phyloP scores from a whole-genome alignment of 2,888 invertebrate species.

The Actias luna region DNA sequence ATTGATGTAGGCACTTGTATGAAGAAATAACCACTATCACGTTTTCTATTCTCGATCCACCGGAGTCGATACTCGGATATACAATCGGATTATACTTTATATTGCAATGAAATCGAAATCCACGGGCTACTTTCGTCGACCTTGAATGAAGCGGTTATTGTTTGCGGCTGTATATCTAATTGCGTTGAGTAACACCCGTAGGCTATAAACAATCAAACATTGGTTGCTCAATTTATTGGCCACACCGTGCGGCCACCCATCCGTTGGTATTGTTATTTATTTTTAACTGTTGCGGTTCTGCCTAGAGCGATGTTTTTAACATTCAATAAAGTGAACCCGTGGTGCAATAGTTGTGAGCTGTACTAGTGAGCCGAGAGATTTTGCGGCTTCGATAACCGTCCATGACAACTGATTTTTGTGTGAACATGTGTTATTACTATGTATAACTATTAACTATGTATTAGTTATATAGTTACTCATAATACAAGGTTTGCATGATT shows the following conservation, averaged over 20 bases:
- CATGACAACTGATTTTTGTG: no score
- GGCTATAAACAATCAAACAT: constrained; percentile 53
- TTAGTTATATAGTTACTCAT: no score
- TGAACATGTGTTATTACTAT: no score
- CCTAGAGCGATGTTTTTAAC: background rate
- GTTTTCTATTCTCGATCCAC: background rate
- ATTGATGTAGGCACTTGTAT: no score
- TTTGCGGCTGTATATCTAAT: constrained; percentile 54
- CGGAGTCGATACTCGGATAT: background rate
- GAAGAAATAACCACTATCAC: background rate
- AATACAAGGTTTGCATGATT: no score
- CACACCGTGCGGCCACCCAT: constrained; percentile 14
- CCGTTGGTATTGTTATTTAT: constrained; percentile 11
- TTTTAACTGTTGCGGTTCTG: background rate
- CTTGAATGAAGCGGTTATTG: constrained; percentile 49
- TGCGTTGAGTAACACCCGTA: constrained; percentile 50
- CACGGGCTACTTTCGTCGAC: constrained; percentile 56
- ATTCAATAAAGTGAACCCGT: background rate
- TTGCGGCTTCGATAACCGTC: no score
- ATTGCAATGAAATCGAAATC: constrained; percentile 49
- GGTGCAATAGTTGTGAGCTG: no score
- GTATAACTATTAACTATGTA: no score
- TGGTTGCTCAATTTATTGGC: constrained; percentile 47
- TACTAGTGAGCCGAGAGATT: no score
- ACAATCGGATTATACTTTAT: background rate